These are phyloP conservation scores for Formica aserva DNA, from an alignment of 2,888 invertebrate genomes.

Conservation along the genomic window DNA sequence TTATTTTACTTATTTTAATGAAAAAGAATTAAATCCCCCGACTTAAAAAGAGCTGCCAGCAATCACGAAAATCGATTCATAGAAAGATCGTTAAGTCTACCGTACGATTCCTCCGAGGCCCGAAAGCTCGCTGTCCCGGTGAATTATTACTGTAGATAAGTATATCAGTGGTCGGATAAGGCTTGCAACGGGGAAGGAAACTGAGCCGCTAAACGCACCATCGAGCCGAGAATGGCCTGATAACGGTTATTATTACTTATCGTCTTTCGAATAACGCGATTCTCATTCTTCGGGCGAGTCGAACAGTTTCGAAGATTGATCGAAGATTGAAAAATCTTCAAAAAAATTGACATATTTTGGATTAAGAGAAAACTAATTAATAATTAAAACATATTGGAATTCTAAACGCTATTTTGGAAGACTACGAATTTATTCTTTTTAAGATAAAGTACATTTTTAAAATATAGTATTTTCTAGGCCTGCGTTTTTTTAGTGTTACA, in stretches of 20 bases:
- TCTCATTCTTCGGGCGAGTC: background rate
- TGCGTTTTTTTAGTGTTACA: background rate
- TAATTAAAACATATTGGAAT: background rate
- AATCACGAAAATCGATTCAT: conserved; percentile 45
- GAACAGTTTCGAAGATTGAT: conserved; percentile 5
- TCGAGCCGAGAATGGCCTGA: conserved; percentile 46
- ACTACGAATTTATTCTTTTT: background rate
- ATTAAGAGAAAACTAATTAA: background rate
- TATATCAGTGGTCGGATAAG: conserved; percentile 48
- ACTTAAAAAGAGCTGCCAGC: background rate
- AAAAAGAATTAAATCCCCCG: background rate
- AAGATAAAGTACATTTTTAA: background rate
- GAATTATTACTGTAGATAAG: conserved; percentile 63
- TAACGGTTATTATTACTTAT: conserved; percentile 52
- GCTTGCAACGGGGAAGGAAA: conserved; percentile 20
- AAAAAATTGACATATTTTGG: background rate
- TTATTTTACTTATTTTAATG: background rate
- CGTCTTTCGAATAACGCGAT: conserved; percentile 37
- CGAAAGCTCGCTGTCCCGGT: conserved; percentile 37
- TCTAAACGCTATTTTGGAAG: background rate
- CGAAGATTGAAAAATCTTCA: background rate
- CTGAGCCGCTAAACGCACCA: conserved; percentile 44
- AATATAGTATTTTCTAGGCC: background rate
- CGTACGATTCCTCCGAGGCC: conserved; percentile 35
- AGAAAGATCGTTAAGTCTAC: conserved; percentile 56